phyloP scores from a whole-genome alignment of 2,888 invertebrate species.

The Sinodicranocentrus sp. region DNA sequence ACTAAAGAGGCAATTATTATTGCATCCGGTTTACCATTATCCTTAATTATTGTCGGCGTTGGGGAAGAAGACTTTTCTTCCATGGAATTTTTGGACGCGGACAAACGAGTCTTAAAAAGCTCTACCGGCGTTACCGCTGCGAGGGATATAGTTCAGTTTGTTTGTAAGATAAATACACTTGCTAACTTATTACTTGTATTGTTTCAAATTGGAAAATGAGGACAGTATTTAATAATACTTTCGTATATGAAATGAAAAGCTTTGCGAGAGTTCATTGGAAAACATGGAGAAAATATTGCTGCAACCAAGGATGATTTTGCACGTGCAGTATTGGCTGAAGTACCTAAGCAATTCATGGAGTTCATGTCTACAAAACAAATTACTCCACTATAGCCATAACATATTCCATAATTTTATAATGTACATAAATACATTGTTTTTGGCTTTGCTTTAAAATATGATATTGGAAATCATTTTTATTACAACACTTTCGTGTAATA shows the following conservation, averaged over 20 bases:
- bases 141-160: conserved; percentile 82
- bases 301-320: conserved; percentile 78
- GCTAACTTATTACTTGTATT: not conserved
- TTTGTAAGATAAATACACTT: conserved; percentile 70
- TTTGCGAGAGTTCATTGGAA: conserved; percentile 68
- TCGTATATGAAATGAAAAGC: conserved; percentile 45
- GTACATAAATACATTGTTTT: too few relatives aligned
- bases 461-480: too few relatives aligned
- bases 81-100: conserved; percentile 83
- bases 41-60: conserved; percentile 82
- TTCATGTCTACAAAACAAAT: conserved; percentile 78
- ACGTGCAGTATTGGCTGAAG: conserved; percentile 82
- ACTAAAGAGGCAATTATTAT: conserved; percentile 78
- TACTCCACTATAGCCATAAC: conserved; percentile 60
- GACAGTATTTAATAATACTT: not conserved
- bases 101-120: conserved; percentile 78
- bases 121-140: conserved; percentile 79
- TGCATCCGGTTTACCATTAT: conserved; percentile 80
- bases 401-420: too few relatives aligned
- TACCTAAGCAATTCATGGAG: conserved; percentile 80
- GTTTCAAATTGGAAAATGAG: not conserved
- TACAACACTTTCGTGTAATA: too few relatives aligned
- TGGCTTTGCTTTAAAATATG: too few relatives aligned
- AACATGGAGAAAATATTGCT: conserved; percentile 62
- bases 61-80: conserved; percentile 83